A percentile compares a stretch with the other conserved stretches of the same genome.
These are phyloP conservation scores for Brachyhypopomus gauderio DNA, from an alignment of 2,113 vertebrate species.

Conservation along the genomic window DNA sequence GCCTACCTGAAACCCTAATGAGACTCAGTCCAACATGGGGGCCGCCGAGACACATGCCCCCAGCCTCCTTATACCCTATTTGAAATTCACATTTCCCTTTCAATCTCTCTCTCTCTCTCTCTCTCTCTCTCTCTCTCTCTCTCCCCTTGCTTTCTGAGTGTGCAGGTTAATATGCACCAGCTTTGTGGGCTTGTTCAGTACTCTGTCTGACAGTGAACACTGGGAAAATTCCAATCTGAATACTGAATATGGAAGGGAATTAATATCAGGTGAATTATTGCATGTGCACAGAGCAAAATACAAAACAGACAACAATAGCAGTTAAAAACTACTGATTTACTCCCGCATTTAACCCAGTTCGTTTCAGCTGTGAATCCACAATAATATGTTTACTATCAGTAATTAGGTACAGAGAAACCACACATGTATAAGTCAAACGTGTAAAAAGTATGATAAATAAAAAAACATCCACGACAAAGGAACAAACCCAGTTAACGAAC, in stretches of 20 bases:
- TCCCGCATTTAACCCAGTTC: neutral
- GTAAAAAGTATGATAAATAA: neutral
- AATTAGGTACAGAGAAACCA: neutral
- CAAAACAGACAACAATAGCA: neutral
- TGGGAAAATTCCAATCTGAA: conserved; percentile 15
- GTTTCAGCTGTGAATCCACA: neutral
- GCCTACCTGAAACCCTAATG: conserved; percentile 32
- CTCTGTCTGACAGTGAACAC: conserved; percentile 12
- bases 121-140: conserved; percentile 13
- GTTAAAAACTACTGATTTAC: neutral
- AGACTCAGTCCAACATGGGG: conserved; percentile 32
- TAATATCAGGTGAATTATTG: neutral
- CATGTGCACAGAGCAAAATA: conserved; percentile 12
- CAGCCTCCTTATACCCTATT: conserved; percentile 31
- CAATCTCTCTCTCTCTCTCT: neutral
- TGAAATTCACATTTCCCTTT: conserved; percentile 39
- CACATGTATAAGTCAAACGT: neutral
- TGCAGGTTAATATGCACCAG: conserved; percentile 18
- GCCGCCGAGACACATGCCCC: conserved; percentile 19
- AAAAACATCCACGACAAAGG: neutral
- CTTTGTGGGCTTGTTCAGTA: conserved; percentile 20
- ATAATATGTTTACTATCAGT: neutral
- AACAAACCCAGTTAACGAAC: neutral
- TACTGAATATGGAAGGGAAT: conserved; percentile 19
- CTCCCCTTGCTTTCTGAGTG: neutral